Evolutionary conservation across 2,888 invertebrate genomes (phyloP).

Genomic region (Rosalia funebris): DNA sequence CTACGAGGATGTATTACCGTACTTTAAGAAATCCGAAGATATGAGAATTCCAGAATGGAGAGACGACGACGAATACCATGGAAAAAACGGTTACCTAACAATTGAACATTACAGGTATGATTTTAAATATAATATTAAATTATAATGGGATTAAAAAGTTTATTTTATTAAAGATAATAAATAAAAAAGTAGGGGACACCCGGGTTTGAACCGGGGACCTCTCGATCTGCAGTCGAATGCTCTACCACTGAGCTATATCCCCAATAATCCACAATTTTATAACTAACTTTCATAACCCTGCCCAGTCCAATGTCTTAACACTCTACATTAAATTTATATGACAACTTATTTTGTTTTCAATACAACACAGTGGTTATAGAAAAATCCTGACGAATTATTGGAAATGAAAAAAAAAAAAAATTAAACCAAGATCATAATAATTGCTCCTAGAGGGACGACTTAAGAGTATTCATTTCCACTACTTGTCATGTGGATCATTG

Average conservation of each 20-base stretch:
- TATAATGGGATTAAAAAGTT: neutral
- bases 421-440: no score
- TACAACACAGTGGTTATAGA: no score
- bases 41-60: conserved; percentile 73
- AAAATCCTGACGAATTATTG: neutral
- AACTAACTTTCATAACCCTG: no score
- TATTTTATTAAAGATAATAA: neutral
- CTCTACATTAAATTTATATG: no score
- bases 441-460: conserved; percentile 22
- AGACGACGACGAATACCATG: conserved; percentile 73
- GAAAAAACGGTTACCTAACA: conserved; percentile 76
- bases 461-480: conserved; percentile 9
- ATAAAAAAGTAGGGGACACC: conserved; percentile 69
- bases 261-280: conserved; percentile 55
- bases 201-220: conserved; percentile 82
- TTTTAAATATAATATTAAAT: neutral
- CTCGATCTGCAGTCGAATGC: conserved; percentile 81
- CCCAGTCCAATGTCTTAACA: no score
- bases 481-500: neutral
- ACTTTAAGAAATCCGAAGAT: conserved; percentile 84
- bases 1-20: conserved; percentile 77
- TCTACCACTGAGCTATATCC: conserved; percentile 79
- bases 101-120: conserved; percentile 76
- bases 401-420: neutral
- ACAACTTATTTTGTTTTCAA: no score